Evolutionary conservation across 2,113 vertebrate genomes (phyloP).

Genomic region (Psilopogon haemacephalus): DNA sequence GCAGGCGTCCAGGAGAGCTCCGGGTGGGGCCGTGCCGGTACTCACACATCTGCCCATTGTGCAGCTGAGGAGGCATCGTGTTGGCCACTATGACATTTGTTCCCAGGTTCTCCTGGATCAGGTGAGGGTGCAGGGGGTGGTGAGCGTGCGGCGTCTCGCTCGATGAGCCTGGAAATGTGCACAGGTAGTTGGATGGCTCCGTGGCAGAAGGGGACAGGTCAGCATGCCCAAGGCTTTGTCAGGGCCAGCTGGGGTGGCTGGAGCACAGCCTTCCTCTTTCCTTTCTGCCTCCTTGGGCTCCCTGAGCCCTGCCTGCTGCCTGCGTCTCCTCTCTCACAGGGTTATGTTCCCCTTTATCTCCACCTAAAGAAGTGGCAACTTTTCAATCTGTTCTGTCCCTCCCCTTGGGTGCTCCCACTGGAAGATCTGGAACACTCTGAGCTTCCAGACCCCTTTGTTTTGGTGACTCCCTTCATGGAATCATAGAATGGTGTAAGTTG

Average conservation of each 20-base stretch:
- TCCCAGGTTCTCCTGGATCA: slow-evolving; percentile 96
- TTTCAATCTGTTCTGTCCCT: not conserved
- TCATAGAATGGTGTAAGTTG: too few relatives aligned
- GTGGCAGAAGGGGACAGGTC: not conserved
- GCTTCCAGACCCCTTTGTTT: not conserved
- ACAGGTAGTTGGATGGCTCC: not conserved
- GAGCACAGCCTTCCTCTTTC: not conserved
- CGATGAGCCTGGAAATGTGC: slow-evolving; percentile 81
- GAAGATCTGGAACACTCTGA: not conserved
- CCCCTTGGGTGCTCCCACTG: not conserved
- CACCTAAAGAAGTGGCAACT: accelerated
- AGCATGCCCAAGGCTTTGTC: not conserved
- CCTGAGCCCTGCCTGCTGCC: not conserved
- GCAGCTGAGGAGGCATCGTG: slow-evolving; percentile 88
- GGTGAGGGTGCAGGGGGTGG: slow-evolving; percentile 93
- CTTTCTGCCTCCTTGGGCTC: not conserved
- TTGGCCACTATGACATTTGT: slow-evolving; percentile 93
- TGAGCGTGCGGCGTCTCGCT: slow-evolving; percentile 90
- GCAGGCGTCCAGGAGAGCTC: not conserved
- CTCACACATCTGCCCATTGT: slow-evolving; percentile 98
- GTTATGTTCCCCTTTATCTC: not conserved
- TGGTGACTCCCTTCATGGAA: not conserved
- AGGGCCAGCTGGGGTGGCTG: not conserved
- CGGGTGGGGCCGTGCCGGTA: slow-evolving; percentile 19
- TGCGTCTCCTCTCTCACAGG: not conserved